Conservation (phyloP, 2,113 vertebrate genomes). For the Leucoraja erinaceus region DNA sequence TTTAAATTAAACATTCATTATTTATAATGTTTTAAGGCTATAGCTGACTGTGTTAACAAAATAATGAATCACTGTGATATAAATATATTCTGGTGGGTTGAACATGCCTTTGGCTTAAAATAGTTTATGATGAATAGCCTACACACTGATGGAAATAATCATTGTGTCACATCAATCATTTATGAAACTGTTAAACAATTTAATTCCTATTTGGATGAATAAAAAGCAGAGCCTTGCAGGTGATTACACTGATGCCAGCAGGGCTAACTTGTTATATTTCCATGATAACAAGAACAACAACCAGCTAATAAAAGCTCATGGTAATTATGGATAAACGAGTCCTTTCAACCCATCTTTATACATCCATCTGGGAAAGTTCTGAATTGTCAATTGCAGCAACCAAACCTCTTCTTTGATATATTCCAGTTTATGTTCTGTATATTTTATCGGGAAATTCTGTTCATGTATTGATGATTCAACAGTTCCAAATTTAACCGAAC, state of each 20-base stretch:
- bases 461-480: not conserved
- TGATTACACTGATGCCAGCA: not conserved
- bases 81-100: not conserved
- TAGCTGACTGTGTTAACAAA: not conserved
- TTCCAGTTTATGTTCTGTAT: not conserved
- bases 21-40: not conserved
- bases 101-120: not conserved
- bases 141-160: not conserved
- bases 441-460: not conserved
- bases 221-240: not conserved
- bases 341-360: not conserved
- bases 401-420: not conserved
- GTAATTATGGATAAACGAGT: not conserved
- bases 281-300: not conserved
- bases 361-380: not conserved
- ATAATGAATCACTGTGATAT: conserved; percentile 17
- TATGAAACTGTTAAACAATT: conserved; percentile 11
- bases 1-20: not conserved
- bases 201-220: not conserved
- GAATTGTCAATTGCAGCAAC: not conserved
- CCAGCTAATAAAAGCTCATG: not conserved
- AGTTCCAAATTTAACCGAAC: not conserved
- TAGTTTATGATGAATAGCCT: not conserved
- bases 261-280: not conserved
- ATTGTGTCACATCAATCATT: not conserved